Evolutionary conservation across 2,113 vertebrate species (phyloP).

Genomic region (Ploceus nigricollis): DNA sequence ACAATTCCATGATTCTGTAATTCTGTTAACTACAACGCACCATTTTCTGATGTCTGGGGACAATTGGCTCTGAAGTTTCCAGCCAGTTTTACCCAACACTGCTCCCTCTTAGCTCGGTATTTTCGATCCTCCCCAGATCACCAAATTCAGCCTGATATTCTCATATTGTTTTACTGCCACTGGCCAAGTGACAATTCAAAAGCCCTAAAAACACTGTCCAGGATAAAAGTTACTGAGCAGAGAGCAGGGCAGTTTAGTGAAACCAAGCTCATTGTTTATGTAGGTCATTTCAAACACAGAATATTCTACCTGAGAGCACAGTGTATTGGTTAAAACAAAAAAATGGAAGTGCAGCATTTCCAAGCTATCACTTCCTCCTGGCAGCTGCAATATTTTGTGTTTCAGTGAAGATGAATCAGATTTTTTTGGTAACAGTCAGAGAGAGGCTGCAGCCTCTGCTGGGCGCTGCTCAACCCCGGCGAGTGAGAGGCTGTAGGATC

Average conservation of each 20-base stretch:
- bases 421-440: neutral
- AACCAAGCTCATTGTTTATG: neutral
- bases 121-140: neutral
- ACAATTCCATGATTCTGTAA: neutral
- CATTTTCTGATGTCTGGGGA: neutral
- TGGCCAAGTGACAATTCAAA: neutral
- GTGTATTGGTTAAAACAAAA: neutral
- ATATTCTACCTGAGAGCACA: neutral
- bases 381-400: neutral
- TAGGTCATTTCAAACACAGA: neutral
- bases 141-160: neutral
- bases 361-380: neutral
- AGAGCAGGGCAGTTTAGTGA: neutral
- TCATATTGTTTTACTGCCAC: neutral
- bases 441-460: neutral
- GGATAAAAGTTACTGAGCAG: neutral
- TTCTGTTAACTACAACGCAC: neutral
- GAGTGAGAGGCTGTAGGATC: neutral
- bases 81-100: neutral
- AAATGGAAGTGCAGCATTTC: neutral
- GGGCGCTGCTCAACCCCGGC: neutral
- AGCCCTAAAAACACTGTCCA: neutral
- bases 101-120: neutral
- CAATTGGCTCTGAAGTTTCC: neutral
- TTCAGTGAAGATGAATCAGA: neutral